Conservation (phyloP, 2,888 invertebrate species). For the Pollenia griseotomentosa region DNA sequence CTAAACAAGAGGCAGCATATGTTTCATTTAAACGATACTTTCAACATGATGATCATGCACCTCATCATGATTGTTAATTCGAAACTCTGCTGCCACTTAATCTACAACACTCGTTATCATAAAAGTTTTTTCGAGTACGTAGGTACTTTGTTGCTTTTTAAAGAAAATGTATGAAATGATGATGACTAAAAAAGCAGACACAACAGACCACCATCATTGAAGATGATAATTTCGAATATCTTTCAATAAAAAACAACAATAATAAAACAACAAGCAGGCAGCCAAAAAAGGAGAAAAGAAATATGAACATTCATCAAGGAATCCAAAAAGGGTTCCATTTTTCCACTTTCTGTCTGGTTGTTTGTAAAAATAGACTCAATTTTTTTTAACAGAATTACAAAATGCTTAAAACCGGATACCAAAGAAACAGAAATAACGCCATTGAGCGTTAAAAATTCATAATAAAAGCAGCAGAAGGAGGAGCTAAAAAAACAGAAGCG, state of each 20-base stretch:
- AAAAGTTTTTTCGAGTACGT: slow-evolving; percentile 2
- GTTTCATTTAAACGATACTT: slow-evolving; percentile 47
- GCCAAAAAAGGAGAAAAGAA: slow-evolving; percentile 48
- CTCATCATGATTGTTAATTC: slow-evolving; percentile 21
- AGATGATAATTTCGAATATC: slow-evolving; percentile 31
- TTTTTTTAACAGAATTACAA: not conserved
- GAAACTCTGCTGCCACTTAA: not conserved
- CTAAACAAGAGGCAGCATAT: slow-evolving; percentile 55
- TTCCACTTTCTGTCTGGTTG: not conserved
- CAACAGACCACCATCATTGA: slow-evolving; percentile 67
- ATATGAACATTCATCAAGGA: slow-evolving; percentile 9
- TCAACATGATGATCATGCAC: slow-evolving; percentile 45
- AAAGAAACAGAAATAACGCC: slow-evolving; percentile 56
- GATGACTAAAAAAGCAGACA: not conserved
- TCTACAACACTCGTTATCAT: not conserved
- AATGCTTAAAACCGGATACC: slow-evolving; percentile 35
- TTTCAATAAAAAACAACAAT: slow-evolving; percentile 59
- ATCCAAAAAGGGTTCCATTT: slow-evolving; percentile 52
- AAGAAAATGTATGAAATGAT: slow-evolving; percentile 8
- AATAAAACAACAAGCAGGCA: slow-evolving; percentile 29
- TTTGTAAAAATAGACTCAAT: not conserved
- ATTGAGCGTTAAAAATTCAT: slow-evolving; percentile 70
- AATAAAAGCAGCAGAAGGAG: slow-evolving; percentile 73
- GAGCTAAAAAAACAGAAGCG: slow-evolving; percentile 75
- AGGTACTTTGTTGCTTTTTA: slow-evolving; percentile 4